Evolutionary conservation across 2,888 invertebrate species (phyloP).

Genomic region (Macroteleia sp.): DNA sequence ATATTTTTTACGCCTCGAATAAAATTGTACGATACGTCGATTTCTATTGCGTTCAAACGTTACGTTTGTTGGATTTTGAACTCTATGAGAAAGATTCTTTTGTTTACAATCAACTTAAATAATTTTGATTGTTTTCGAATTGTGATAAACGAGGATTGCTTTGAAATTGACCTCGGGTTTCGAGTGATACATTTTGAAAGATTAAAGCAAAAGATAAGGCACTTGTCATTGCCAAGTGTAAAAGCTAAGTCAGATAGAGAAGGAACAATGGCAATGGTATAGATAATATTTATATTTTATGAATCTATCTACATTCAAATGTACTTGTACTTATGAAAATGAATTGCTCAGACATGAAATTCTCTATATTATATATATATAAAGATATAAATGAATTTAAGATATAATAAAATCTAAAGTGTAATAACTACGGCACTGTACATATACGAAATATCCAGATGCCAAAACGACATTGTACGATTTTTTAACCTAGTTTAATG

Average conservation of each 20-base stretch:
- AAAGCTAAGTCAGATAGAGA: neutral
- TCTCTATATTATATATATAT: constrained; percentile 42
- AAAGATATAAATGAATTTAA: no score
- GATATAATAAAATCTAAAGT: constrained; percentile 17
- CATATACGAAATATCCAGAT: constrained; percentile 47
- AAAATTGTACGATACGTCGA: constrained; percentile 3
- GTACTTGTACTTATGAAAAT: constrained; percentile 50
- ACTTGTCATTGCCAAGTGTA: constrained; percentile 10
- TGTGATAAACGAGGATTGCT: constrained; percentile 21
- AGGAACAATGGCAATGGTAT: constrained; percentile 7
- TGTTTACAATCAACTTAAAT: constrained; percentile 1
- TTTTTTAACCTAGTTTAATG: constrained; percentile 28
- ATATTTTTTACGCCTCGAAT: neutral
- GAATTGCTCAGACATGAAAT: constrained; percentile 51
- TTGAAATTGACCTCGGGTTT: constrained; percentile 2
- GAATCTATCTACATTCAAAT: constrained; percentile 45
- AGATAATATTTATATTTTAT: constrained; percentile 55
- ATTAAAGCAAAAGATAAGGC: neutral
- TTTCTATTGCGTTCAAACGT: constrained; percentile 3
- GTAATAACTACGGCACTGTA: constrained; percentile 40
- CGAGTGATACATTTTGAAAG: neutral
- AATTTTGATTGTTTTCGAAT: constrained; percentile 26
- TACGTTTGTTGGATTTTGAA: constrained; percentile 15
- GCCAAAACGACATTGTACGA: constrained; percentile 50
- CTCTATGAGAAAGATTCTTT: neutral